Evolutionary conservation across 1,140 invertebrate genomes (phyloP), one percentile per base, ranked within the genome.

Genomic region (Papilio glaucus): DNA sequence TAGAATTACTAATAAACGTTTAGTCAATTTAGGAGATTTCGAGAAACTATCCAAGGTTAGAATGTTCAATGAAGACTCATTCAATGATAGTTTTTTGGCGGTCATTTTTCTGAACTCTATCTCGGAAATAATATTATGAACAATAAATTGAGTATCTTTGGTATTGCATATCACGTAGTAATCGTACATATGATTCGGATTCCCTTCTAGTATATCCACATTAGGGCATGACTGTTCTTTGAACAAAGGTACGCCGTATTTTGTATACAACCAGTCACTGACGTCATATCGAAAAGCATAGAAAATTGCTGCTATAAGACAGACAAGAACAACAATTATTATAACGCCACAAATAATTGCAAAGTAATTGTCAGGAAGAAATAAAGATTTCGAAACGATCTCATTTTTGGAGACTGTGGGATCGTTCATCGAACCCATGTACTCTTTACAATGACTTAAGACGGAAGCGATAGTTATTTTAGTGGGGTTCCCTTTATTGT

Each of bases 151-250:
- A 62, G 97, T 96, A 91, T 98, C 97, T 87, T 97, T 96, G 78
- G 96, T 95, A 90, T 96, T 97, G 93, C 98, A 98, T 73, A 97
- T 96, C 84, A 98, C 94, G 89, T 98, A 98, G 53, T 97, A 97
- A 84, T 98, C 97, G 88, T 97, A 98, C 38, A 97, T 93, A 72
- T 96, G 95, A 84, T 97, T 96, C 38, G 95, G 94, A 83, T 96
- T 92, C 24, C 89, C 89, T 68, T 93, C 96, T 74, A 94, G 85
- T 71, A 95, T 94, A 77, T 93, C 91, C 26, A 93, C 93, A 67
- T 93, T 93, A 5, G 89, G 76, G 78, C 94, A 85, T 77, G 94
- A 78, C 78, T 91, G 80, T 91, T 94, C 94, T 93, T 95, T 94
- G 72, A 96, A 96, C 41, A 97, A 92, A 37, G 96, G 94, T 0